A percentile compares a stretch with the other conserved stretches of the same genome.
Evolutionary conservation across 2,888 invertebrate genomes (phyloP).

Genomic region (Eucera pruinosa): DNA sequence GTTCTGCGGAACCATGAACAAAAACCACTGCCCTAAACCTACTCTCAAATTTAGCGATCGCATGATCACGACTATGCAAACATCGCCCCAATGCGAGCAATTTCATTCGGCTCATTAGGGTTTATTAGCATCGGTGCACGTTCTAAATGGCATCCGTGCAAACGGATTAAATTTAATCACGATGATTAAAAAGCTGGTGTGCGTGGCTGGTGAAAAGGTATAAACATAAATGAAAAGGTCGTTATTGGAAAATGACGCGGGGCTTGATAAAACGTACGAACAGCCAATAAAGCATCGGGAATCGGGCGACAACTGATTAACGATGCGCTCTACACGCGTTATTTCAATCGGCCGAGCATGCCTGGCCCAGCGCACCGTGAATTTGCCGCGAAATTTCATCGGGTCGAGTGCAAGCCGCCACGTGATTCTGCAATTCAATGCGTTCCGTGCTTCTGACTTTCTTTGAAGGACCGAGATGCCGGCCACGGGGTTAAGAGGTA

Average conservation of each 20-base stretch:
- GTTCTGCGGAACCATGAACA: too few relatives aligned
- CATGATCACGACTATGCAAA: too few relatives aligned
- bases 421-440: conserved; percentile 63
- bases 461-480: conserved; percentile 53
- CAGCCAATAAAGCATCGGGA: conserved; percentile 11
- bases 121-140: too few relatives aligned
- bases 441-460: conserved; percentile 34
- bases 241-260: neutral
- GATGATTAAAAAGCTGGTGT: conserved; percentile 28
- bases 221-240: conserved; percentile 25
- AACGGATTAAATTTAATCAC: conserved; percentile 29
- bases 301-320: conserved; percentile 14
- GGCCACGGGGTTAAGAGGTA: conserved; percentile 60
- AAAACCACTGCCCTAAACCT: too few relatives aligned
- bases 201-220: neutral
- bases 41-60: too few relatives aligned
- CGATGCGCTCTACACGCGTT: conserved; percentile 8
- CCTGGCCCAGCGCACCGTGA: neutral
- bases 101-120: too few relatives aligned
- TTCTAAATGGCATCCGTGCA: neutral
- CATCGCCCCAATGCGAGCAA: too few relatives aligned
- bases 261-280: too few relatives aligned
- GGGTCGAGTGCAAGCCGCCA: conserved; percentile 24
- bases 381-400: conserved; percentile 41
- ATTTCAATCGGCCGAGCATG: neutral